Evolutionary conservation across 2,113 vertebrate genomes (phyloP).

Genomic region (Hyaena hyaena): DNA sequence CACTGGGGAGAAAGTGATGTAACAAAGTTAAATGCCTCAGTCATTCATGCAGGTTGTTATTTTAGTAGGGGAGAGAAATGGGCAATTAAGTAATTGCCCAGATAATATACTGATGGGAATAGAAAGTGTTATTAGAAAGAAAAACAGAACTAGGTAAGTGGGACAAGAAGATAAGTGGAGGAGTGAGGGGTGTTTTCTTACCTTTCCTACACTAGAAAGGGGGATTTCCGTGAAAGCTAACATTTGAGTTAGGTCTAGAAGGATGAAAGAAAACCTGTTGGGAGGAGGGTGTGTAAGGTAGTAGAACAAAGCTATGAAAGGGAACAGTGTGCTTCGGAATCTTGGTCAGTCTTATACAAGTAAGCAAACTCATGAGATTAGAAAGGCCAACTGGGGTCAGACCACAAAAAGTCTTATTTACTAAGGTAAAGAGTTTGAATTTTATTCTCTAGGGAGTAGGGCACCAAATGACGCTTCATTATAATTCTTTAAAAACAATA

Average conservation of each 20-base stretch:
- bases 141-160: neutral
- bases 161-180: neutral
- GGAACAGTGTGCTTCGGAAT: neutral
- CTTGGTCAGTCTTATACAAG: neutral
- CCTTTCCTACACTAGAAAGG: neutral
- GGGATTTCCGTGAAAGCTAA: neutral
- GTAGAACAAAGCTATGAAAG: neutral
- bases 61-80: neutral
- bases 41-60: neutral
- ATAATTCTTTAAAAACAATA: constrained; percentile 2
- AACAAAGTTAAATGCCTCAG: neutral
- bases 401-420: neutral
- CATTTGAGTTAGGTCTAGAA: neutral
- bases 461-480: neutral
- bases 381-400: neutral
- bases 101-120: neutral
- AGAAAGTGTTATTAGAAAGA: neutral
- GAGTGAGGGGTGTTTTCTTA: neutral
- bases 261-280: neutral
- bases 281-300: neutral
- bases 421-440: neutral
- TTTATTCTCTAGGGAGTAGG: neutral
- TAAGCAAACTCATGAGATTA: neutral
- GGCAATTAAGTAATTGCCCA: neutral
- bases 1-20: neutral